These are phyloP conservation scores for Macrophya annulata DNA, from an alignment of 2,888 invertebrate genomes.

Conservation along the genomic window DNA sequence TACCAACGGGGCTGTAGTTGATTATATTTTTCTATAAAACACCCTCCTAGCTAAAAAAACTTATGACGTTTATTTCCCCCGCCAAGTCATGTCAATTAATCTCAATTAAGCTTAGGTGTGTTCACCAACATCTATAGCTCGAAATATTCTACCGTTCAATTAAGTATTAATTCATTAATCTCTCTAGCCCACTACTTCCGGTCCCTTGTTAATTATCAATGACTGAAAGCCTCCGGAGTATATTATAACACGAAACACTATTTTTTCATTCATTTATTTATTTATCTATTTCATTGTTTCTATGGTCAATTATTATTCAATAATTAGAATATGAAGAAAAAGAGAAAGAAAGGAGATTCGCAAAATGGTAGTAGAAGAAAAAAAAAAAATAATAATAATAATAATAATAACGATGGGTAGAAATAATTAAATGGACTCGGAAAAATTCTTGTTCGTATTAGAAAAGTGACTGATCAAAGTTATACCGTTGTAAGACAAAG, in stretches of 20 bases:
- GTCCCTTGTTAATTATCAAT: slow-evolving; percentile 14
- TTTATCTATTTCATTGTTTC: background rate
- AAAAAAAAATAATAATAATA: background rate
- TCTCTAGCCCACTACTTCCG: background rate
- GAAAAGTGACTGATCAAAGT: slow-evolving; percentile 5
- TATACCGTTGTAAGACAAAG: background rate
- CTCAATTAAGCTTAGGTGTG: slow-evolving; percentile 26
- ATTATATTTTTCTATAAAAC: background rate
- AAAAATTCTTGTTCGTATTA: background rate
- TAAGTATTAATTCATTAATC: slow-evolving; percentile 42
- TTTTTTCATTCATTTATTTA: background rate
- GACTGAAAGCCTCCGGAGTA: background rate
- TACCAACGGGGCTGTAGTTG: background rate
- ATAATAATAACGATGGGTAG: background rate
- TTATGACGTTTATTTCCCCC: background rate
- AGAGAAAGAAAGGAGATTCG: background rate
- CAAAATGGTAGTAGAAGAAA: background rate
- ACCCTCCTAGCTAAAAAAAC: background rate
- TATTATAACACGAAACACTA: background rate
- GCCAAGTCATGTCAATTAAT: slow-evolving; percentile 33
- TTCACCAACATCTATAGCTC: background rate
- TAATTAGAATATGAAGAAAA: background rate
- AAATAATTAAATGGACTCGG: background rate
- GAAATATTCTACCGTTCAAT: slow-evolving; percentile 16
- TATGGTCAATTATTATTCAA: background rate